Evolutionary conservation across 2,113 vertebrate species (phyloP).

Genomic region (Actenoides lindsayi): DNA sequence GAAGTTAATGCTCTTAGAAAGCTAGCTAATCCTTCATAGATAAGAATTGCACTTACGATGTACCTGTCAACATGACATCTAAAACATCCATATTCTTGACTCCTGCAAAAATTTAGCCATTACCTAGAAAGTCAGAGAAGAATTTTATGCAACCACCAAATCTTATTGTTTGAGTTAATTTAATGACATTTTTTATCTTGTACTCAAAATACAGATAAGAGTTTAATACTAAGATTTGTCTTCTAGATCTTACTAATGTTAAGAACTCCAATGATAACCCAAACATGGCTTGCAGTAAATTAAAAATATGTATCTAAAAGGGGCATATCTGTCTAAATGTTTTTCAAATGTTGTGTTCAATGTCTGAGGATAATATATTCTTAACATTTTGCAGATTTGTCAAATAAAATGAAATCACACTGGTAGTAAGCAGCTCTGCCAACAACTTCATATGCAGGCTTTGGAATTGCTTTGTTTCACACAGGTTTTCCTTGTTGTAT

Average conservation of each 20-base stretch:
- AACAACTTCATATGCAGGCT: neutral
- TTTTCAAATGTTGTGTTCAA: neutral
- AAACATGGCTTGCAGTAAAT: neutral
- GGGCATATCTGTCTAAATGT: too few species aligned
- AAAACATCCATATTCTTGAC: neutral
- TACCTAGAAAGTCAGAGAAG: neutral
- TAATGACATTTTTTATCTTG: neutral
- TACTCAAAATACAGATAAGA: neutral
- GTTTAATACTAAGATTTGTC: neutral
- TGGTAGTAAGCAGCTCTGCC: neutral
- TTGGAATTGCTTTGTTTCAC: neutral
- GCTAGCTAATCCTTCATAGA: neutral
- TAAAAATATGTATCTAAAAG: too few species aligned
- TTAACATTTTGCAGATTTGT: neutral
- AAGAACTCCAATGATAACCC: neutral
- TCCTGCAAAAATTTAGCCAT: neutral
- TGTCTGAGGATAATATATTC: neutral
- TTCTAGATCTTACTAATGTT: neutral
- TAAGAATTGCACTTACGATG: neutral
- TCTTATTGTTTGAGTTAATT: neutral
- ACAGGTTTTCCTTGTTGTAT: neutral
- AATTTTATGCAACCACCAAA: neutral
- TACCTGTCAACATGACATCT: neutral
- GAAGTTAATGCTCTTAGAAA: neutral
- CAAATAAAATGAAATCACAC: neutral